Conservation (phyloP, 2,113 vertebrate species). For the Hippocampus zosterae region DNA sequence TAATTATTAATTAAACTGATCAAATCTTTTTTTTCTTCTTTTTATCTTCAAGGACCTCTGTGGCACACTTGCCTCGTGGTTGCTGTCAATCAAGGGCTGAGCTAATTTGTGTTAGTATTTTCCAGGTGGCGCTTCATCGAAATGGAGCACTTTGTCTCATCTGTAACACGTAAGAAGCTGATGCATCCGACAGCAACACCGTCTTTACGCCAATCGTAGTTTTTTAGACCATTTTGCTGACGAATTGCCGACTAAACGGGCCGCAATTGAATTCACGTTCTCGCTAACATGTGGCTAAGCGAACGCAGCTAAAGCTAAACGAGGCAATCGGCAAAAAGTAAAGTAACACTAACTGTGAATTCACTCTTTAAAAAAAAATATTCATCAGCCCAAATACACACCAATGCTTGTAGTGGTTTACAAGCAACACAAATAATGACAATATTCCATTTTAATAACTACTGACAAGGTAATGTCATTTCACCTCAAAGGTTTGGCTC, state of each 20-base stretch:
- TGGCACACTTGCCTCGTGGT: neutral
- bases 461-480: neutral
- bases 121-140: neutral
- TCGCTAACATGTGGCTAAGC: neutral
- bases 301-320: neutral
- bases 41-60: neutral
- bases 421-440: neutral
- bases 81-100: neutral
- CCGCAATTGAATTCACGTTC: neutral
- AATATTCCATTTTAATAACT: neutral
- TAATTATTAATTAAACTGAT: neutral
- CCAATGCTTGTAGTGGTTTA: neutral
- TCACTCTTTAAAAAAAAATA: neutral
- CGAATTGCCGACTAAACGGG: neutral
- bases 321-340: neutral
- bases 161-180: constrained; percentile 57
- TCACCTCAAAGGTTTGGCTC: neutral
- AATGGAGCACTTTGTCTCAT: constrained; percentile 54
- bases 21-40: neutral
- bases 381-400: neutral
- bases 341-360: neutral
- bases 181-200: neutral
- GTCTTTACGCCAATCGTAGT: neutral
- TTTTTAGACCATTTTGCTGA: neutral
- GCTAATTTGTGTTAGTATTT: rapidly evolving